Evolutionary conservation across 2,888 invertebrate genomes (phyloP), one percentile per base, ranked within the genome.

Genomic region (Trachelus troglodyta): DNA sequence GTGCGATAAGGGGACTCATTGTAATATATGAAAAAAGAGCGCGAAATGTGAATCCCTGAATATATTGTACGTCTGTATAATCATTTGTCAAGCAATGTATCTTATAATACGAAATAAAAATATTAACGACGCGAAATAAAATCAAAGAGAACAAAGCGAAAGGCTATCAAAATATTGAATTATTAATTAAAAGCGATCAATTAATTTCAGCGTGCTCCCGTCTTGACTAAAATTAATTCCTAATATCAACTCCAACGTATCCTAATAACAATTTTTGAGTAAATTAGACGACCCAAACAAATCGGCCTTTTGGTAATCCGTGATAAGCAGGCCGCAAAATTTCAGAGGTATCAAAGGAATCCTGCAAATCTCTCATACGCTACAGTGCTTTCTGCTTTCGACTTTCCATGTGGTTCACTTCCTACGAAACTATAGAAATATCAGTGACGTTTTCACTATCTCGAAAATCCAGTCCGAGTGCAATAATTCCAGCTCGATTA

Each of bases 11-110:
- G 69, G 73, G 75, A 78, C 30, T 87, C 86, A 84, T 79, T 87
- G 85, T 89, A 89, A 87, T 87, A 87, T 81, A 85, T 79, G 79
- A 75, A 79, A 76, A 83, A 80, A 80, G 81, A 84, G 82, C 23
- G 9, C 23, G 23, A 56, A 56, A 9, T 56, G 23, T 15, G 76
- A 83, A 83, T 85, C 79, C 81, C 84, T 85, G 83, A 81, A 79
- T 89, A 71, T 56, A 90, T 87, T 90, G 89, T 88, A 90, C 90
- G 88, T 91, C 90, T 90, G 89, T 90, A 90, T 91, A 90, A 91
- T 89, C 89, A 85, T 89, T 89, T 90, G 89, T 91, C 90, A 88
- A 89, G 87, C 87, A 90, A 88, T 90, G 90, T 91, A 91, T 89
- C 90, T 89, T 87, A 88, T 85, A 87, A 87, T 89, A 90, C 85